These are phyloP conservation scores for Macrosiphum euphorbiae DNA, from an alignment of 2,888 invertebrate species.

Conservation along the genomic window DNA sequence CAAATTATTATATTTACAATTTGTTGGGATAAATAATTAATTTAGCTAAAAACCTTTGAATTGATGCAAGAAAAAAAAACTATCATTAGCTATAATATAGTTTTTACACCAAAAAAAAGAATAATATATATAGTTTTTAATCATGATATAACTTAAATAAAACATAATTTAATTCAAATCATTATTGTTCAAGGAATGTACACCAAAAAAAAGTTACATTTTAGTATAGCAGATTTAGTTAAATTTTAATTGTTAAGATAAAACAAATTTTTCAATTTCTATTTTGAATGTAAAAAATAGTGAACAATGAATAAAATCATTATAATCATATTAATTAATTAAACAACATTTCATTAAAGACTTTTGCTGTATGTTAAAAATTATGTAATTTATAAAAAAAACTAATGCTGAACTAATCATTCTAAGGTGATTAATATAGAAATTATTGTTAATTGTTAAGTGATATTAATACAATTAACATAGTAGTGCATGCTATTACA, in stretches of 20 bases:
- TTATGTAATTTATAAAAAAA: constrained; percentile 9
- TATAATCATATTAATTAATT: background rate
- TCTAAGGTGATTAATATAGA: background rate
- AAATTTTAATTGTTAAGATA: background rate
- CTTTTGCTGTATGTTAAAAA: background rate
- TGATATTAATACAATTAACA: background rate
- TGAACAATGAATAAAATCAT: background rate
- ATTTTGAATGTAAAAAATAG: background rate
- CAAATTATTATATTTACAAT: constrained; percentile 10
- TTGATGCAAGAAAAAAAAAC: background rate
- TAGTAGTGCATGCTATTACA: background rate
- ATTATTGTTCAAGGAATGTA: background rate
- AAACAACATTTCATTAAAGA: background rate
- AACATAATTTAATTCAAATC: background rate
- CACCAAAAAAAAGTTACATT: background rate
- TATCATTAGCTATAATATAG: background rate
- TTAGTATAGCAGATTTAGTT: background rate
- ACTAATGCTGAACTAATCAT: background rate
- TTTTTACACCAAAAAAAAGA: background rate
- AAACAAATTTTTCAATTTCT: background rate
- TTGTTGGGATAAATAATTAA: background rate
- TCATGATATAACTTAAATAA: background rate
- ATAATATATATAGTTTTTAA: background rate
- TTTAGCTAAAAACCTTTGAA: background rate
- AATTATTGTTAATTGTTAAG: background rate